Evolutionary conservation across 2,113 vertebrate genomes (phyloP), one percentile per base, ranked within the genome.

Genomic region (Butorides virescens): DNA sequence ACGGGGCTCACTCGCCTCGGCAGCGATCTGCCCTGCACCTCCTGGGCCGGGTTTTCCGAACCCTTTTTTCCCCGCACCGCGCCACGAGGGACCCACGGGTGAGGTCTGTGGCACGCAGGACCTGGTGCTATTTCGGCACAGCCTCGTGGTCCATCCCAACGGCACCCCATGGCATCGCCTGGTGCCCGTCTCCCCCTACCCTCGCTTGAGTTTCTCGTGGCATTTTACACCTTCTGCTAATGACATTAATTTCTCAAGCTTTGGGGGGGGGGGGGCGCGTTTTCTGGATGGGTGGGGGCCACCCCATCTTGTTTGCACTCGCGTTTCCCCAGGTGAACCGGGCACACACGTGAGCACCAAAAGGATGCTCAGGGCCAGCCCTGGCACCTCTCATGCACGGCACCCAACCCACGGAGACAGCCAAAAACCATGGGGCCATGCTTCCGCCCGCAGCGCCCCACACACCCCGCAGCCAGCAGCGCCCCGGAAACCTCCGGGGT

Each of bases 331-430:
- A 1, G 53, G 16, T 27, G 34, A 30, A 9, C 29, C 0, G 2
- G 11, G 26, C 26, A 13, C 46, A 19, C 7, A 3, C 2, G 3
- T 1, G 61, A 7, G 77, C 25, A 21, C 49, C 10, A 0, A 37
- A 25, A 66, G 46, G 71, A 44, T 59, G 91, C 79, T 79, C 3
- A 0, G 52, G 63, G 29, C 30, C 44, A 67, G n/a, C 37, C 44
- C 63, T 1, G 25, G 46, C 5, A 1, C 37, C 27, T 8, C 42
- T 37, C 47, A 11, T 56, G 14, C 1, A 0, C 1, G 4, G n/a
- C 49, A 46, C 58, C 39, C 32, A 4, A 78, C 15, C 58, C 58
- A 13, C 0, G 6, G 7, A 13, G n/a, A 3, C 79, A n/a, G 39
- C 49, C 63, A 3, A 4, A 90, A 81, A 13, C 34, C 70, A 59